Conservation (phyloP, 1,140 invertebrate genomes). For the Archivesica marissinica region DNA sequence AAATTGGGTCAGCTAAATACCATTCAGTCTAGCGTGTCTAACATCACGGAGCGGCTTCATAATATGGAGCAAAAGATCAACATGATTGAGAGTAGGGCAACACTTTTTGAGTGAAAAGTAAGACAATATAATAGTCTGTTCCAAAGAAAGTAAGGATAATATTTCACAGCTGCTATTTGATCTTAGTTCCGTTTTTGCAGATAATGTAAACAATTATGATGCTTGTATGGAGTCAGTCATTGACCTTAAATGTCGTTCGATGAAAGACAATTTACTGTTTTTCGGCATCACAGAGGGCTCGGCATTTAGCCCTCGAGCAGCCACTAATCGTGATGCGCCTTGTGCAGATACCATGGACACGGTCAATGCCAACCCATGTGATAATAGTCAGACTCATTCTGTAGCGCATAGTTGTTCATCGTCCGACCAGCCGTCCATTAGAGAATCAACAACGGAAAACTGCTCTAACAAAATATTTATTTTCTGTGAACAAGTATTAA, state of each 20-base stretch:
- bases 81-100: neutral
- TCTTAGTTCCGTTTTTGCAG: neutral
- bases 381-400: no score
- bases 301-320: neutral
- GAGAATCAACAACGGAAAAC: no score
- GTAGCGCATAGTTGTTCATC: no score
- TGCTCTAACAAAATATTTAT: no score
- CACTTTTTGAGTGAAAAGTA: conserved; percentile 3
- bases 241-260: conserved; percentile 30
- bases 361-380: no score
- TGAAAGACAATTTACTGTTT: conserved; percentile 28
- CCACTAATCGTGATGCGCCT: no score
- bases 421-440: no score
- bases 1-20: conserved; percentile 6
- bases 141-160: neutral
- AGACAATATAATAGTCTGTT: neutral
- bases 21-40: neutral
- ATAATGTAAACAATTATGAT: neutral
- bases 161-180: neutral
- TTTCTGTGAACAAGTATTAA: no score
- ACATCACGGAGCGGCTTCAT: neutral
- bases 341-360: no score
- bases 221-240: neutral
- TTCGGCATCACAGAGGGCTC: neutral
- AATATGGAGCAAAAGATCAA: conserved; percentile 28